Evolutionary conservation across 2,888 invertebrate species (phyloP), one percentile per base, ranked within the genome.

Genomic region (Nasonovia ribisnigri): DNA sequence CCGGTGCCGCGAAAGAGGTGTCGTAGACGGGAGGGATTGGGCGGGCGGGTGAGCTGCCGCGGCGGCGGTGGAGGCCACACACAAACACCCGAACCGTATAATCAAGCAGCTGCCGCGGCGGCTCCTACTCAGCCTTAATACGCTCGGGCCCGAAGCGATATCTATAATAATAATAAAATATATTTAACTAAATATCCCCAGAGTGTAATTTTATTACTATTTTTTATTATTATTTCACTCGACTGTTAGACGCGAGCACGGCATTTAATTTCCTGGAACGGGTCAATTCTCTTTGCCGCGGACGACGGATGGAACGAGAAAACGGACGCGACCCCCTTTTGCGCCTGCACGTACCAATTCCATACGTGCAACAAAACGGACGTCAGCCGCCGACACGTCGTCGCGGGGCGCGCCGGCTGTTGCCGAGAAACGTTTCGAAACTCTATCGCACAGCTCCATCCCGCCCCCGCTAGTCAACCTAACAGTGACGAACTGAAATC

Each of bases 21-120:
- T 93, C 86, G 84, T 77, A 20, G 54, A 42, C 43, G 54, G 92
- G 57, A 67, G 57, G 29, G 57, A 88, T 16, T 11, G 29, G 93
- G 54, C 60, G 51, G 29, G 42, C 13, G 77, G 36, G 36, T 20
- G 77, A 77, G 77, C 77, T 77, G 77, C 77, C 36, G 77, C 77
- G 36, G 36, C 36, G 77, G 77, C 77, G 26, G 86, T 46, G 54
- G 90, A 90, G 93, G 93, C 93, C 93, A 93, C 93, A 93, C 93
- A 93, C 93, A 93, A 93, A 93, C 93, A 93, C 90, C 90, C 93
- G 51, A 86, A 93, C 89, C 93, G 20, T 93, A 90, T 93, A 93
- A 93, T 93, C 93, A 93, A 93, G 57, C 93, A 93, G 93, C 90
- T 93, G 93, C 93, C 89, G 90, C 90, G 60, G 90, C 43, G 77